Evolutionary conservation across 2,888 invertebrate species (phyloP).

Genomic region (Pilophorus perplexus): DNA sequence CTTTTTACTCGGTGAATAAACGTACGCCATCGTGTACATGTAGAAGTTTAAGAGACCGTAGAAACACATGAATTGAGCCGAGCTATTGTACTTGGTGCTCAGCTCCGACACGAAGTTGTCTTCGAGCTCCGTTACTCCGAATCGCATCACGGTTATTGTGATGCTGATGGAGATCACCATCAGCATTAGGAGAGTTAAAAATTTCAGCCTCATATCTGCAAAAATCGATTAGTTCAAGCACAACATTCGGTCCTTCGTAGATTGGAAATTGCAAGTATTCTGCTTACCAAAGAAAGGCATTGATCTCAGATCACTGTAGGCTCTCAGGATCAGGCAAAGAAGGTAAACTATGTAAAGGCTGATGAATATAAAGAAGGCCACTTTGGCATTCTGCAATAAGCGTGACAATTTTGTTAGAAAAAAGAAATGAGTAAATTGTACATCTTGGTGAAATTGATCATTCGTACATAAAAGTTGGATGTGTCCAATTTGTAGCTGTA

Average conservation of each 20-base stretch:
- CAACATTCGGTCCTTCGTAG: not conserved
- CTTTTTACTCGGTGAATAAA: slow-evolving; percentile 83
- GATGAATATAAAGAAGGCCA: slow-evolving; percentile 83
- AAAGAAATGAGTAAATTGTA: slow-evolving; percentile 3
- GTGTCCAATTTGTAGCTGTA: slow-evolving; percentile 86
- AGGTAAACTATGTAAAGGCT: slow-evolving; percentile 83
- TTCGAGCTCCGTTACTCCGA: slow-evolving; percentile 85
- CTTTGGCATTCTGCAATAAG: slow-evolving; percentile 75
- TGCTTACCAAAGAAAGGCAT: slow-evolving; percentile 95
- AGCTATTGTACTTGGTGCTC: slow-evolving; percentile 82
- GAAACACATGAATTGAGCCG: slow-evolving; percentile 92
- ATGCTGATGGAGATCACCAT: slow-evolving; percentile 61
- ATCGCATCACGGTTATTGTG: slow-evolving; percentile 66
- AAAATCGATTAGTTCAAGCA: slow-evolving; percentile 8
- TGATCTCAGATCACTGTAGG: slow-evolving; percentile 89
- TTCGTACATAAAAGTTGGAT: slow-evolving; percentile 77
- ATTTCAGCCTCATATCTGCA: slow-evolving; percentile 85
- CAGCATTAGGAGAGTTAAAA: slow-evolving; percentile 80
- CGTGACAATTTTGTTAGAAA: too few relatives aligned
- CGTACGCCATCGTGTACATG: slow-evolving; percentile 88
- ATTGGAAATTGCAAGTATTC: not conserved
- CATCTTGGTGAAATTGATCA: not conserved
- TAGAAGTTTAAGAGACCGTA: slow-evolving; percentile 93
- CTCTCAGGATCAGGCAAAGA: slow-evolving; percentile 75
- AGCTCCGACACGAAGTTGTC: slow-evolving; percentile 91